Evolutionary conservation across 2,888 invertebrate genomes (phyloP).

Genomic region (Bellardia pandia): DNA sequence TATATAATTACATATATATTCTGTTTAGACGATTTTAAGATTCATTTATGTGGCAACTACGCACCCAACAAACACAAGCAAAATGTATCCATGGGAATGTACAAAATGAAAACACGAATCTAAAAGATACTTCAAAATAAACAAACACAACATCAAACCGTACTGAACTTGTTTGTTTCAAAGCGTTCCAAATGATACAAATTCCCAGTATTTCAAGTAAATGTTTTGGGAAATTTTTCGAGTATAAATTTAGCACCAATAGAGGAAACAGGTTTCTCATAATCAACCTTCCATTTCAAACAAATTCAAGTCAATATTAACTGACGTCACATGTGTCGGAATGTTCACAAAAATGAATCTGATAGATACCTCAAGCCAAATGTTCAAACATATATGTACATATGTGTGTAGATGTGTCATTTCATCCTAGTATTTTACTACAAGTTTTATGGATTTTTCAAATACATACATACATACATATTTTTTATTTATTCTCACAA

Average conservation of each 20-base stretch:
- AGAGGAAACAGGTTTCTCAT: neutral
- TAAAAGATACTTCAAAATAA: slow-evolving; percentile 3
- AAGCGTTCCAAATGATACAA: neutral
- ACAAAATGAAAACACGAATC: neutral
- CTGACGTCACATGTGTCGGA: slow-evolving; percentile 32
- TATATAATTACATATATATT: too few relatives aligned
- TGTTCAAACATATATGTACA: neutral
- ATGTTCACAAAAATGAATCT: slow-evolving; percentile 11
- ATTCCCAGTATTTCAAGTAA: neutral
- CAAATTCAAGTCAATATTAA: neutral
- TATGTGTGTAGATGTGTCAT: neutral
- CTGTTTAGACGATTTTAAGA: too few relatives aligned
- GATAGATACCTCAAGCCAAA: slow-evolving; percentile 12
- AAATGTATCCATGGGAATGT: neutral
- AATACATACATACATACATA: neutral
- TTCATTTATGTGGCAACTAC: neutral
- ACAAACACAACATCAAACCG: neutral
- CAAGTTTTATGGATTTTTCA: slow-evolving; percentile 33
- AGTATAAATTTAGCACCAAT: neutral
- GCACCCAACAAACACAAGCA: neutral
- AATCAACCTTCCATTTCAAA: neutral
- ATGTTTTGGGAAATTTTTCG: neutral
- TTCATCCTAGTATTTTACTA: slow-evolving; percentile 14
- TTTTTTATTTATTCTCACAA: neutral
- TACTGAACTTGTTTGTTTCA: neutral